Conservation (phyloP, 2,888 invertebrate species). For the Lasioglossum leucozonium region DNA sequence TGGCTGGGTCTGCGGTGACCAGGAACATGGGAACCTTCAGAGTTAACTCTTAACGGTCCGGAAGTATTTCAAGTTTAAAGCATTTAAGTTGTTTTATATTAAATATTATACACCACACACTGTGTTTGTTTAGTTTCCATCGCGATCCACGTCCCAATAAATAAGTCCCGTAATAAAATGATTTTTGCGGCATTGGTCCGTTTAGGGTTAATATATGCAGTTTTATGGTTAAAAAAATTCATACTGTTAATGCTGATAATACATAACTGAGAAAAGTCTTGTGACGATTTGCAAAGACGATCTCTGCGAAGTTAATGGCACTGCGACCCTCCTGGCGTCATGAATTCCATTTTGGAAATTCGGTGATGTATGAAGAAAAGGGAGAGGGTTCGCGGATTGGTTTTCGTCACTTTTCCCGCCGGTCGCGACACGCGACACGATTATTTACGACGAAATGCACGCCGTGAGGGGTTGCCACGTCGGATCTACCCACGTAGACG, state of each 20-base stretch:
- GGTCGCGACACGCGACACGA: constrained; percentile 45
- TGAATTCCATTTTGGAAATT: background rate
- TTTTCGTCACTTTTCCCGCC: constrained; percentile 28
- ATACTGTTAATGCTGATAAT: background rate
- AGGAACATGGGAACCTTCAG: too few species aligned
- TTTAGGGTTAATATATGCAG: too few species aligned
- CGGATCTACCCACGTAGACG: constrained; percentile 36
- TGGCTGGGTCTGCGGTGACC: too few species aligned
- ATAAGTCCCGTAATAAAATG: too few species aligned
- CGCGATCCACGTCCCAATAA: too few species aligned
- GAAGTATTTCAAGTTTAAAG: too few species aligned
- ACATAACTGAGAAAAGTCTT: background rate
- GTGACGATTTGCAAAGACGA: background rate
- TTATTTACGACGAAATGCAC: constrained; percentile 55
- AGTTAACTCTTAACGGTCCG: too few species aligned
- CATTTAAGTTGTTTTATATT: too few species aligned
- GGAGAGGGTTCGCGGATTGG: constrained; percentile 8
- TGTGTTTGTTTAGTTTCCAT: too few species aligned
- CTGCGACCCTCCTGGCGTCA: background rate
- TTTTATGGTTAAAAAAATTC: too few species aligned
- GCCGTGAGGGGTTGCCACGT: background rate
- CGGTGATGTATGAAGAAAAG: background rate
- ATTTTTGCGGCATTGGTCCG: too few species aligned
- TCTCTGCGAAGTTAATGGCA: background rate
- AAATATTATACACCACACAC: too few species aligned